Conservation (phyloP, 2,797 vertebrate species). For the Pelochelys cantorii region DNA sequence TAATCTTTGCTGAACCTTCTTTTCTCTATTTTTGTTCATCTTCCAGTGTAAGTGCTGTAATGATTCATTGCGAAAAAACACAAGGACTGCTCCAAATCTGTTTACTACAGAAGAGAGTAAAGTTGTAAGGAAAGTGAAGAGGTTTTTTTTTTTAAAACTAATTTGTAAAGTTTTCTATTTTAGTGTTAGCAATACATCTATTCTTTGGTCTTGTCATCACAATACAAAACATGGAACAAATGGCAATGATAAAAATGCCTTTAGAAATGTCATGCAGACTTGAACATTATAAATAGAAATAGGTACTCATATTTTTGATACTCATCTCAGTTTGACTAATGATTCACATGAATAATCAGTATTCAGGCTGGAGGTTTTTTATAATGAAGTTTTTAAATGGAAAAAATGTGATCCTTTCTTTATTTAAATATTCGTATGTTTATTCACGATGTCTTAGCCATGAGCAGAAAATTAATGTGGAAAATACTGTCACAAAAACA, state of each 20-base stretch:
- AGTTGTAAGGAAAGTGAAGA: slow-evolving; percentile 45
- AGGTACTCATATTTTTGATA: slow-evolving; percentile 57
- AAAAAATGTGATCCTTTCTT: slow-evolving; percentile 59
- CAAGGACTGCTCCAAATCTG: slow-evolving; percentile 25
- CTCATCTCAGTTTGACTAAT: slow-evolving; percentile 66
- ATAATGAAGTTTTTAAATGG: slow-evolving; percentile 50
- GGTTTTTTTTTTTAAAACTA: not conserved
- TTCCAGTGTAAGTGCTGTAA: not conserved
- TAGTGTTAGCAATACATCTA: slow-evolving; percentile 32
- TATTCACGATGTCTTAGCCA: slow-evolving; percentile 41
- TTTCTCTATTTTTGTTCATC: slow-evolving; percentile 19
- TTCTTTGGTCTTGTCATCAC: slow-evolving; percentile 50
- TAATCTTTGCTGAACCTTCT: not conserved
- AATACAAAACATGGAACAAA: slow-evolving; percentile 32
- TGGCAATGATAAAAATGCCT: slow-evolving; percentile 54
- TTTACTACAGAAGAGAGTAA: slow-evolving; percentile 45
- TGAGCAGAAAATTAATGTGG: slow-evolving; percentile 40
- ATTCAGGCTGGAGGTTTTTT: slow-evolving; percentile 63
- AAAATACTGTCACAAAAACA: slow-evolving; percentile 62
- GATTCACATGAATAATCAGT: slow-evolving; percentile 65
- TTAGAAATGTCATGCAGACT: slow-evolving; percentile 43
- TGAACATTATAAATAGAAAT: slow-evolving; percentile 70
- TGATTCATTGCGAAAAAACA: slow-evolving; percentile 40
- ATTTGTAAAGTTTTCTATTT: slow-evolving; percentile 36
- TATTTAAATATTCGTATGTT: slow-evolving; percentile 56